phyloP scores from a whole-genome alignment of 2,888 invertebrate species.

The Brachyptera putata region DNA sequence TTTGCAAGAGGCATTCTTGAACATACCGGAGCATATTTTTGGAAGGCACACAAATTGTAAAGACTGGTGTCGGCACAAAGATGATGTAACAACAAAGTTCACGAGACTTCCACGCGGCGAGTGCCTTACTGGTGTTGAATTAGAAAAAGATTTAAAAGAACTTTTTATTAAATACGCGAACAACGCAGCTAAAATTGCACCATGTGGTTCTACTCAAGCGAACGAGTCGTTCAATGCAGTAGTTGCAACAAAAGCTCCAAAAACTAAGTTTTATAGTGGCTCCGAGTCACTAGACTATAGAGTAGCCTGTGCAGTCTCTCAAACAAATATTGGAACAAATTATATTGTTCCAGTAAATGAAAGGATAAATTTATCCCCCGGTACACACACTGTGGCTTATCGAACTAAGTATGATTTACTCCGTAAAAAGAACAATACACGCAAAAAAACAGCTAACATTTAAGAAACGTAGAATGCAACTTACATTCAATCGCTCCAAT shows the following conservation, averaged over 20 bases:
- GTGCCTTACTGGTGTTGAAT: too few species aligned
- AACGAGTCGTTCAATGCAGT: conserved; percentile 32
- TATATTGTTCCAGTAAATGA: conserved; percentile 27
- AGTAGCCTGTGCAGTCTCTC: conserved; percentile 27
- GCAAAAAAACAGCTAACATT: not conserved
- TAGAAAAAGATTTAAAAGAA: too few species aligned
- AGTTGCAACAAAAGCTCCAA: conserved; percentile 31
- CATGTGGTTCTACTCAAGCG: conserved; percentile 30
- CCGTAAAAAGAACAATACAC: not conserved
- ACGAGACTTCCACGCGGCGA: too few species aligned
- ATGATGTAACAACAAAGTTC: too few species aligned
- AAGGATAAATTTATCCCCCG: not conserved
- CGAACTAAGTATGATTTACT: not conserved
- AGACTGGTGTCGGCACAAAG: too few species aligned
- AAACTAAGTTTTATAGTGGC: conserved; percentile 29
- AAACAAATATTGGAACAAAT: conserved; percentile 32
- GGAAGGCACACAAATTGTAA: too few species aligned
- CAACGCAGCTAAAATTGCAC: conserved; percentile 29
- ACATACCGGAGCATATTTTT: conserved; percentile 27
- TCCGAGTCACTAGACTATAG: conserved; percentile 30
- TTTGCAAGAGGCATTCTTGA: conserved; percentile 22
- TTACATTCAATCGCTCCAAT: not conserved
- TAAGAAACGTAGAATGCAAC: not conserved
- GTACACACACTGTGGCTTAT: conserved; percentile 4
- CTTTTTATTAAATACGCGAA: too few species aligned